Evolutionary conservation across 2,113 vertebrate species (phyloP).

Genomic region (Hippocampus zosterae): DNA sequence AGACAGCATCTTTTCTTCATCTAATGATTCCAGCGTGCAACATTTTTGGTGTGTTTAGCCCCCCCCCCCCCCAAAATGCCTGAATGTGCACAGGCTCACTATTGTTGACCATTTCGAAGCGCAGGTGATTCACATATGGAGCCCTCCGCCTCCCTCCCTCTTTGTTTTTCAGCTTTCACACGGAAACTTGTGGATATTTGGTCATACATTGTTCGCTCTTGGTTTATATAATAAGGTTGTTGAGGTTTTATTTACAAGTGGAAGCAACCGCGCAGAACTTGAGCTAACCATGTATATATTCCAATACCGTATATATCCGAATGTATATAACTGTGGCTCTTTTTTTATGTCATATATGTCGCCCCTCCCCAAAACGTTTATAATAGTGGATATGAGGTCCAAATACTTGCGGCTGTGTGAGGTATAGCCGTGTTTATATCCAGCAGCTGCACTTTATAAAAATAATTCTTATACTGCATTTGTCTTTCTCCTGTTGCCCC

Average conservation of each 20-base stretch:
- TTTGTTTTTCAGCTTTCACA: constrained; percentile 10
- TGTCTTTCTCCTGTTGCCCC: constrained; percentile 19
- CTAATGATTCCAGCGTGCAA: neutral
- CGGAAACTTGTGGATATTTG: neutral
- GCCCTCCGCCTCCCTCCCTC: neutral
- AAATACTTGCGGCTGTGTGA: constrained; percentile 32
- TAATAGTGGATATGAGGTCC: constrained; percentile 25
- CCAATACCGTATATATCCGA: neutral
- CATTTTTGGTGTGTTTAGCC: constrained; percentile 1
- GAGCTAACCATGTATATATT: neutral
- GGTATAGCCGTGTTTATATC: constrained; percentile 31
- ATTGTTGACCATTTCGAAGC: neutral
- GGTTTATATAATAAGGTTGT: neutral
- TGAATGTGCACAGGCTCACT: neutral
- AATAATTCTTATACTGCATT: constrained; percentile 14
- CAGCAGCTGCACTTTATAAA: constrained; percentile 36
- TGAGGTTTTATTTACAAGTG: neutral
- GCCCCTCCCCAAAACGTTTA: constrained; percentile 18
- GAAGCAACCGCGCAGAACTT: neutral
- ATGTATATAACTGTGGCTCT: constrained; percentile 7
- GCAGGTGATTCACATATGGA: neutral
- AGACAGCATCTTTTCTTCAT: neutral
- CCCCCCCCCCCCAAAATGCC: neutral
- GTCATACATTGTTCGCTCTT: neutral
- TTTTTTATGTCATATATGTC: constrained; percentile 26